Base-by-base conservation (phyloP, 2,888 invertebrate species). In the Eupithecia exiguata region DNA sequence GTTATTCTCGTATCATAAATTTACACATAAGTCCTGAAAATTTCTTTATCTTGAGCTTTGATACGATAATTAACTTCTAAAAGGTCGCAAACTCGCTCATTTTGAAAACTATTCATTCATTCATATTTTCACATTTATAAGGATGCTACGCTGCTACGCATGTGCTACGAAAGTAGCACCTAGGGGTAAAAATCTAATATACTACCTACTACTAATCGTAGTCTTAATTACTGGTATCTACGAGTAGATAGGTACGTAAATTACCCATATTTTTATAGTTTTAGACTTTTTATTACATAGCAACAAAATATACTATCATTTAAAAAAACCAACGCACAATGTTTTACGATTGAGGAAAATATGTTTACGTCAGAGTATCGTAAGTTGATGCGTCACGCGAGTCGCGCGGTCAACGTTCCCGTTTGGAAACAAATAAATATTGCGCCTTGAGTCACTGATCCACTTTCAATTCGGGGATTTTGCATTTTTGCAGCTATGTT, bases 361-460 rank as follows among this genome's bases (percentile, higher is more conserved):
- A 65, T 62, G 74, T 71, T 78, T 77, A 81, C 83, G 84, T 81
- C 81, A 80, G 80, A 76, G 58, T 67, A 79, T 81, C 78, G 78
- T 79, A 79, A 77, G 76, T 71, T 66, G 71, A 82, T 86, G 87
- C 88, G 89, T 89, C 88, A 89, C 84, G 78, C 76, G 70, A 65
- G 61, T 62, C 79, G 77, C 84, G 86, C 90, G 92, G 92, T 92
- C 93, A 89, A 87, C 92, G 93, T 88, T 89, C 93, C 87, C 89
- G 78, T 86, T 89, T 81, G 81, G 80, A 86, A 87, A 87, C 61
- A 75, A 74, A 73, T 68, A 83, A 82, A 85, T 89, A 89, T 87
- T 87, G 88, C 87, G 84, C 83, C 86, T 84, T 91, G 90, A 92
- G 86, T 92, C 90, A 73, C 70, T 68, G 63, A 68, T 75, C 70